These are phyloP conservation scores for Eudemis profundana DNA, from an alignment of 2,888 invertebrate genomes.

Conservation along the genomic window DNA sequence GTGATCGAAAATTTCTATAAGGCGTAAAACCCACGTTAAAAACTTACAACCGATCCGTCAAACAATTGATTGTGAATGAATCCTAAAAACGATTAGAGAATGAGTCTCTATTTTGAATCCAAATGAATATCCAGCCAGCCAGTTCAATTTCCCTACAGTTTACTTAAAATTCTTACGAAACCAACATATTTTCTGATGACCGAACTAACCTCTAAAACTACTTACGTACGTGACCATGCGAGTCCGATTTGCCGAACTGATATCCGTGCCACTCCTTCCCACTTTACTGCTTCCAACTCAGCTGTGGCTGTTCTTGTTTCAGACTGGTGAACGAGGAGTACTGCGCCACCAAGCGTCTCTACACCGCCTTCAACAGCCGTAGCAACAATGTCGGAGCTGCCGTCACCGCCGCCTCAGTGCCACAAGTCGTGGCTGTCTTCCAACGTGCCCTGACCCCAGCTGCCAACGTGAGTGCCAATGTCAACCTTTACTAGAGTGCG, in stretches of 20 bases:
- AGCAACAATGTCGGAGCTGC: slow-evolving; percentile 69
- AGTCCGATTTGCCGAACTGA: slow-evolving; percentile 42
- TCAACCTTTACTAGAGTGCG: no score
- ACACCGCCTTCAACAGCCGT: slow-evolving; percentile 57
- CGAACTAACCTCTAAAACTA: slow-evolving; percentile 19
- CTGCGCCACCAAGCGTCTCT: slow-evolving; percentile 69
- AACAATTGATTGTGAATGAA: no score
- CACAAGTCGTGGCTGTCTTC: slow-evolving; percentile 50
- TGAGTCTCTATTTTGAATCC: no score
- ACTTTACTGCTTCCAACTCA: background rate
- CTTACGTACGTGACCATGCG: slow-evolving; percentile 20
- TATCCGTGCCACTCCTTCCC: no score
- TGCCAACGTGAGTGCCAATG: slow-evolving; percentile 58
- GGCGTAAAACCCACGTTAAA: no score
- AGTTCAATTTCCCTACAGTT: no score
- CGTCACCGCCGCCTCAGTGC: slow-evolving; percentile 63
- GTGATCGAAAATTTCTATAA: no score
- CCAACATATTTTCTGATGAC: slow-evolving; percentile 24
- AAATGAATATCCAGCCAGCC: no score
- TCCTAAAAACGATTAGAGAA: no score
- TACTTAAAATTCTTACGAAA: no score
- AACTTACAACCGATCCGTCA: no score
- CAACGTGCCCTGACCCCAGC: slow-evolving; percentile 46
- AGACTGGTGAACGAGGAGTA: slow-evolving; percentile 69
- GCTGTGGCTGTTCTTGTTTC: slow-evolving; percentile 24